Conservation (phyloP, 2,888 invertebrate genomes). For the Nymphalis polychloros region DNA sequence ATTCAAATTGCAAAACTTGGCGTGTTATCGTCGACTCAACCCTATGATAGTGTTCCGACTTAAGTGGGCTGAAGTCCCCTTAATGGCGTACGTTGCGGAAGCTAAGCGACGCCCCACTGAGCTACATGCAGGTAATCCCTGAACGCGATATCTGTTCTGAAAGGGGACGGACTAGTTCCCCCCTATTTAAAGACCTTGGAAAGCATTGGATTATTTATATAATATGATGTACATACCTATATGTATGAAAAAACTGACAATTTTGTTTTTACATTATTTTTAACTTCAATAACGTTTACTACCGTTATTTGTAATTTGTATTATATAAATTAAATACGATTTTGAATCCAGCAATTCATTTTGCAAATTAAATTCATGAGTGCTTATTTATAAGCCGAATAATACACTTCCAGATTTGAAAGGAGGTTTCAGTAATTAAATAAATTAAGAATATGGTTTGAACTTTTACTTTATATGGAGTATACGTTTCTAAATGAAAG, state of each 20-base stretch:
- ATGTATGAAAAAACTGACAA: not conserved
- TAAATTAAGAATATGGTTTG: no score
- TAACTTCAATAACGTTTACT: no score
- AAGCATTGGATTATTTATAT: constrained; percentile 10
- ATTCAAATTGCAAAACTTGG: constrained; percentile 18
- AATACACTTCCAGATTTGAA: no score
- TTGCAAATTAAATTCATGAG: no score
- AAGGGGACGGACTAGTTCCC: constrained; percentile 24
- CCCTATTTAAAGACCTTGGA: constrained; percentile 12
- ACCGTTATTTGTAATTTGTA: no score
- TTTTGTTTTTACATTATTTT: not conserved
- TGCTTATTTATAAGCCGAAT: no score
- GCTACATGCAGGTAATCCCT: constrained; percentile 40
- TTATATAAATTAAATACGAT: no score
- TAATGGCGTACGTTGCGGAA: constrained; percentile 34
- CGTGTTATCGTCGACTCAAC: constrained; percentile 27
- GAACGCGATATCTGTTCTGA: constrained; percentile 36
- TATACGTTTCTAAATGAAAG: no score
- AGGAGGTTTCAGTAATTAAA: no score
- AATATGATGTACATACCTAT: not conserved
- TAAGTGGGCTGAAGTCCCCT: constrained; percentile 34
- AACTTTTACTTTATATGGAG: no score
- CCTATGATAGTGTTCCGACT: constrained; percentile 31
- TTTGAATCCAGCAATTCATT: no score
- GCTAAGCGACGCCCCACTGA: constrained; percentile 36